Conservation (phyloP, 2,888 invertebrate species). For the Dendrolimus houi region DNA sequence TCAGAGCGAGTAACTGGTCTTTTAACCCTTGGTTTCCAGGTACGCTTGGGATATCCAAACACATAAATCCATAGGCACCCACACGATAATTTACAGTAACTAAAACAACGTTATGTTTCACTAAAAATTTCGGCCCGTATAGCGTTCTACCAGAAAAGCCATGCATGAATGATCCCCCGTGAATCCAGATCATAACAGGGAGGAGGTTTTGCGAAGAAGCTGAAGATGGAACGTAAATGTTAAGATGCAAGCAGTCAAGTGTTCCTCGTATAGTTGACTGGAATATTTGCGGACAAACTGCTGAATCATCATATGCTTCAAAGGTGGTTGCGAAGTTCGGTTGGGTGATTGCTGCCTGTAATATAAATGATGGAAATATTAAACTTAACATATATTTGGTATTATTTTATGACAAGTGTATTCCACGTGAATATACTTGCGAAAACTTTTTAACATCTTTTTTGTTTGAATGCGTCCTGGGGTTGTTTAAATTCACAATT, state of each 20-base stretch:
- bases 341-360: constrained; percentile 28
- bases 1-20: constrained; percentile 39
- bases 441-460: too few species aligned
- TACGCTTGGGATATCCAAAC: constrained; percentile 31
- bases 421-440: too few species aligned
- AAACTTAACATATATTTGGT: too few species aligned
- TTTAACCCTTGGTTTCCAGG: constrained; percentile 50
- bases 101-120: constrained; percentile 39
- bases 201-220: constrained; percentile 25
- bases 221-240: constrained; percentile 32
- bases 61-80: constrained; percentile 51
- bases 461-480: too few species aligned
- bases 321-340: constrained; percentile 27
- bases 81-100: constrained; percentile 40
- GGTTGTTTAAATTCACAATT: too few species aligned
- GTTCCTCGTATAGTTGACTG: constrained; percentile 21
- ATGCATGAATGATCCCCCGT: constrained; percentile 33
- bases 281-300: constrained; percentile 39
- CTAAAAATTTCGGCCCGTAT: constrained; percentile 32
- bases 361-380: constrained; percentile 1
- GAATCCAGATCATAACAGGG: constrained; percentile 41
- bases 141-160: constrained; percentile 22
- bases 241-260: constrained; percentile 36
- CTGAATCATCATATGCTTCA: constrained; percentile 35
- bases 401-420: too few species aligned